Conservation (phyloP, 2,888 invertebrate genomes). For the Teleiodes luculella region DNA sequence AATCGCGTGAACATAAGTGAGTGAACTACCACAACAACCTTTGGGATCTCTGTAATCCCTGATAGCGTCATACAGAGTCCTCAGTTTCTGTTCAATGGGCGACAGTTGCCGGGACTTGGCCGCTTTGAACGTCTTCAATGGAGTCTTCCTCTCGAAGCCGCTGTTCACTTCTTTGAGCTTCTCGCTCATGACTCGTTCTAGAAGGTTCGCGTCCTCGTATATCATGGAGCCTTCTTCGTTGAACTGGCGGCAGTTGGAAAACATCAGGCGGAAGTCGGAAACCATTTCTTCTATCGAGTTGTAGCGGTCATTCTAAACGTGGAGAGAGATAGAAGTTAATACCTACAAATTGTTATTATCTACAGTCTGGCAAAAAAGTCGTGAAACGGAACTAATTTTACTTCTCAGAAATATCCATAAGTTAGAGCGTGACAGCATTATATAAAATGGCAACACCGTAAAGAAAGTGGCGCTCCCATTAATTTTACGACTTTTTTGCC, state of each 20-base stretch:
- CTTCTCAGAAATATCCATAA: too few relatives aligned
- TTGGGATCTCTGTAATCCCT: conserved; percentile 86
- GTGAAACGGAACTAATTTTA: too few relatives aligned
- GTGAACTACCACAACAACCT: too few relatives aligned
- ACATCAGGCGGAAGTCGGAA: conserved; percentile 95
- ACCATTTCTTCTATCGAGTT: conserved; percentile 90
- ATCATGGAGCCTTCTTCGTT: conserved; percentile 97
- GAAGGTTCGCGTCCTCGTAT: conserved; percentile 93
- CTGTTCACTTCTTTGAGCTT: conserved; percentile 87
- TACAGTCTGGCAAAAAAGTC: too few relatives aligned
- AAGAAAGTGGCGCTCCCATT: too few relatives aligned
- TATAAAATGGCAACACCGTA: too few relatives aligned
- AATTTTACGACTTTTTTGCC: too few relatives aligned
- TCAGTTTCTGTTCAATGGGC: conserved; percentile 86
- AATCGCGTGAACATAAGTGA: too few relatives aligned
- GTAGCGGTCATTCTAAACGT: conserved; percentile 83
- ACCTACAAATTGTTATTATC: too few relatives aligned
- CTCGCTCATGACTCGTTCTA: conserved; percentile 91
- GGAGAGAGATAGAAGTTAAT: not conserved
- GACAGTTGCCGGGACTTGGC: conserved; percentile 67
- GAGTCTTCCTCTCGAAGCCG: conserved; percentile 72
- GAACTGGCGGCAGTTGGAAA: conserved; percentile 96
- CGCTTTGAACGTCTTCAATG: conserved; percentile 71
- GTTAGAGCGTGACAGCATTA: too few relatives aligned
- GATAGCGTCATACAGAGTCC: conserved; percentile 92